Evolutionary conservation across 2,888 invertebrate genomes (phyloP), one percentile per base, ranked within the genome.

Genomic region (Escarpia spicata): DNA sequence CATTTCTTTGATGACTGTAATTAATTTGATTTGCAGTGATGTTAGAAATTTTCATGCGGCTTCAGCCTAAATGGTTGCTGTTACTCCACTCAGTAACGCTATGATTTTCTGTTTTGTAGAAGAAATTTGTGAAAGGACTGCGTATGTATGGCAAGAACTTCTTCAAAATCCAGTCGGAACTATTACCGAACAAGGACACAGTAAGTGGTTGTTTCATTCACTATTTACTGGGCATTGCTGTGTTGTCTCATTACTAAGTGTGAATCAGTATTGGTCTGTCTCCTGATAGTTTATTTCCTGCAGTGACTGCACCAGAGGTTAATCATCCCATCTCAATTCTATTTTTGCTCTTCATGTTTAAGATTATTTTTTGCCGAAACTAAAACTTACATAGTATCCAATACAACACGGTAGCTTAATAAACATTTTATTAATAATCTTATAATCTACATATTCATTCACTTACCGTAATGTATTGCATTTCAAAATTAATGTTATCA

Each of bases 81-180:
- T 75, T 75, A 6, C 19, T 26, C 75, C n/a, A 75, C 19, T 75
- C 75, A 75, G 75, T 75, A 75, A 75, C 26, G 75, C 26, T 75
- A 26, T 92, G 45, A 44, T 19, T 37, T 92, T 60, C 92, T 75
- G 91, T 91, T 93, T 95, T 95, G 45, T 96, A 98, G 97, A 99
- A 99, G 97, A 97, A 98, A 95, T 99, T 99, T 97, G 99, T 99
- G 94, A 99, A 99, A 97, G 99, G 99, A 95, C 97, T 99, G 95
- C 97, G 99, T 94, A 99, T 99, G 96, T 99, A 99, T 97, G 99
- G 99, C 95, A 99, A 99, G 97, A 99, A 99, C 97, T 99, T 99
- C 97, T 99, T 99, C 97, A 98, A 99, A 96, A 99, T 99, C 95
- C 97, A 98, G 95, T 99, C 99, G 97, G 99, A 99, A 97, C 97